These are phyloP conservation scores for Ovibos moschatus DNA, from an alignment of 2,113 vertebrate genomes.

Conservation along the genomic window DNA sequence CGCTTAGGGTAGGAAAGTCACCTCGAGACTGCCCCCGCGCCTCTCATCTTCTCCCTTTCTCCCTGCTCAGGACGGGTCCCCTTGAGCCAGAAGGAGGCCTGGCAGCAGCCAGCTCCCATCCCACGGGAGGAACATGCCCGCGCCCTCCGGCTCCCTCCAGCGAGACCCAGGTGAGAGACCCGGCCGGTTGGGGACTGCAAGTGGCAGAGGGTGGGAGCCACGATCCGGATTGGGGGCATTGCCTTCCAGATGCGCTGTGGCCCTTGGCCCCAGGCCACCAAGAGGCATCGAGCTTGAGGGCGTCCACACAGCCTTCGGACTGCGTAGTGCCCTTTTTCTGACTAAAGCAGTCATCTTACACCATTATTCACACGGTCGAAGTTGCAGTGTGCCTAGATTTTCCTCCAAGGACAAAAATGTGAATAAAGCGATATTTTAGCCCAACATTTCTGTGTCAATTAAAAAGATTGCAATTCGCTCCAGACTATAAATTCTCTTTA, in stretches of 20 bases:
- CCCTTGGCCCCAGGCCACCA: background rate
- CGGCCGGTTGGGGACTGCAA: background rate
- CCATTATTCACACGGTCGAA: background rate
- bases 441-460: conserved; percentile 68
- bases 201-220: background rate
- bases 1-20: background rate
- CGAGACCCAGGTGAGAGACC: conserved; percentile 45
- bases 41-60: background rate
- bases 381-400: conserved; percentile 39
- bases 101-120: background rate
- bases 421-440: conserved; percentile 70
- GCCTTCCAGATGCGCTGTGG: background rate
- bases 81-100: background rate
- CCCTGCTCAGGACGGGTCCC: background rate
- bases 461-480: conserved; percentile 64
- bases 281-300: background rate
- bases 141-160: background rate
- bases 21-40: background rate
- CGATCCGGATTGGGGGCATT: background rate
- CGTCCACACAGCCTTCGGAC: background rate
- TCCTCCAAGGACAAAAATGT: conserved; percentile 67
- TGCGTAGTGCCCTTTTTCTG: background rate
- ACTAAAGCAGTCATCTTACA: conserved; percentile 23
- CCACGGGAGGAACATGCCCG: background rate
- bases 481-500: conserved; percentile 68